Percentiles rank a stretch among this genome's conserved stretches.
Conservation (phyloP, 37 sponge, comb jelly and placozoan genomes). For the Amphimedon queenslandica region DNA sequence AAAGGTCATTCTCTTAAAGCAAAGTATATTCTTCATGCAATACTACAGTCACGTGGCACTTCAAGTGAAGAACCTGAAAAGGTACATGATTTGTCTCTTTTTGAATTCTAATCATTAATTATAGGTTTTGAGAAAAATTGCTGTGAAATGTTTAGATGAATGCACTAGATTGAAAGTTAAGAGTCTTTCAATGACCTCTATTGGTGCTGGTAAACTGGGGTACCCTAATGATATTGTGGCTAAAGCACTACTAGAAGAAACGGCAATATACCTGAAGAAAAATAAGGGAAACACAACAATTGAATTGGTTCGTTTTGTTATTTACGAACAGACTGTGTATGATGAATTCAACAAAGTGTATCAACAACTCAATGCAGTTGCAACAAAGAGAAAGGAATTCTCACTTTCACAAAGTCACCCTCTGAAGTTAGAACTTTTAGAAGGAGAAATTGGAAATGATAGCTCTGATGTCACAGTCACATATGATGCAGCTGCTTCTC, state of each 20-base stretch:
- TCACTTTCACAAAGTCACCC: neutral
- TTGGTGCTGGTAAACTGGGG: conserved; percentile 46
- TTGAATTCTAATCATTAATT: neutral
- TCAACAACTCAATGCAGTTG: neutral
- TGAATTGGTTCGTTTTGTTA: conserved; percentile 12
- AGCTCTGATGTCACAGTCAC: too few species aligned
- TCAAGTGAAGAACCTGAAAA: too few species aligned
- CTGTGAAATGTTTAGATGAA: conserved; percentile 16
- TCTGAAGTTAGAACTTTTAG: conserved; percentile 1
- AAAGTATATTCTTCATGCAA: too few species aligned
- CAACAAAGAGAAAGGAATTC: too few species aligned
- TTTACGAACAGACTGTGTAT: conserved; percentile 24
- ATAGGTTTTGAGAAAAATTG: conserved; percentile 21
- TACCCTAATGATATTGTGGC: conserved; percentile 37
- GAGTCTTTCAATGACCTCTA: conserved; percentile 46
- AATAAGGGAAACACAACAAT: conserved; percentile 4
- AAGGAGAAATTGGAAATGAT: too few species aligned
- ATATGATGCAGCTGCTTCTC: too few species aligned
- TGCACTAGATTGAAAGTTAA: conserved; percentile 5
- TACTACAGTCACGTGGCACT: too few species aligned
- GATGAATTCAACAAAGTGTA: conserved; percentile 16
- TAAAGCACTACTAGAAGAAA: conserved; percentile 20
- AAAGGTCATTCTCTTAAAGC: too few species aligned
- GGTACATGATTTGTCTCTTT: too few species aligned
- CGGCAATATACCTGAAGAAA: neutral